phyloP scores from a whole-genome alignment of 1,140 invertebrate genomes.

The Drosophila fuyamai region DNA sequence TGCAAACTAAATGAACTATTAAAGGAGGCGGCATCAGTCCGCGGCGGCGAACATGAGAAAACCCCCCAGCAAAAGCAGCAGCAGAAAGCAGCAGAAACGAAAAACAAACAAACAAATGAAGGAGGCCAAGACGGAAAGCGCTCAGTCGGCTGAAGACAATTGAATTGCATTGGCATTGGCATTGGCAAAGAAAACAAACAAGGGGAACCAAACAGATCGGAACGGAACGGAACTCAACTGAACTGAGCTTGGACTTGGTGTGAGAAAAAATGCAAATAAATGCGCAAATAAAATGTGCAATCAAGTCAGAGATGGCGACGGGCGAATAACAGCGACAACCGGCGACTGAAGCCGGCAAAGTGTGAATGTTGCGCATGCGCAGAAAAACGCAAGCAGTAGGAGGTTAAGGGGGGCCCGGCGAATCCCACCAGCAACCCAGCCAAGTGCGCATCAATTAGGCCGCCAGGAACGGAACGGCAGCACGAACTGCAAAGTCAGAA shows the following conservation, averaged over 20 bases:
- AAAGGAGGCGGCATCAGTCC: constrained; percentile 56
- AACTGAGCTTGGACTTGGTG: constrained; percentile 33
- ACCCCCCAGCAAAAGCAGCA: constrained; percentile 30
- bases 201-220: constrained; percentile 10
- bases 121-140: constrained; percentile 54
- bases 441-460: constrained; percentile 81
- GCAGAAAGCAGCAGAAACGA: constrained; percentile 12
- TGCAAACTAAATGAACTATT: constrained; percentile 83
- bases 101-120: constrained; percentile 63
- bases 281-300: constrained; percentile 83
- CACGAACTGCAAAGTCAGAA: constrained; percentile 60
- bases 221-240: constrained; percentile 3
- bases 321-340: constrained; percentile 44
- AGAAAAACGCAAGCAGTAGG: constrained; percentile 20
- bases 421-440: constrained; percentile 26
- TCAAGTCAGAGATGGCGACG: constrained; percentile 72
- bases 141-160: constrained; percentile 66
- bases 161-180: constrained; percentile 69
- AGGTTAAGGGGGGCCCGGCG: not conserved
- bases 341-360: constrained; percentile 50
- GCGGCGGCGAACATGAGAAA: constrained; percentile 75
- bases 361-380: constrained; percentile 82
- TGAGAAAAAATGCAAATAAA: constrained; percentile 83
- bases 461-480: constrained; percentile 70
- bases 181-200: constrained; percentile 45